Evolutionary conservation across 2,113 vertebrate species (phyloP).

Genomic region (Geococcyx californianus): DNA sequence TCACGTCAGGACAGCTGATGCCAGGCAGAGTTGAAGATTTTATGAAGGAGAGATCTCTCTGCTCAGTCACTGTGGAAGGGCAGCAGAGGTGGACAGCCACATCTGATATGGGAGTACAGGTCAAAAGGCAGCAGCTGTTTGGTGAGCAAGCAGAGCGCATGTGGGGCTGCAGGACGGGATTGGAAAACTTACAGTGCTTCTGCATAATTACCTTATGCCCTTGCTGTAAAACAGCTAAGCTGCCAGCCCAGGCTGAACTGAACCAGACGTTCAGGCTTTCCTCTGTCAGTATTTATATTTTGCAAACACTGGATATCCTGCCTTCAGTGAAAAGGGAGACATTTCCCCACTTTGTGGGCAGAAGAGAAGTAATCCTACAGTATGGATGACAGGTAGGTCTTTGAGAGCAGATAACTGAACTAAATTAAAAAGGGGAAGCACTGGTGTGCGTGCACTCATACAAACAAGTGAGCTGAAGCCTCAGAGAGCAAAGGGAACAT

Average conservation of each 20-base stretch:
- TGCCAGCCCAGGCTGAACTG: not conserved
- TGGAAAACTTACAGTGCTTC: not conserved
- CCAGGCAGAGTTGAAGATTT: not conserved
- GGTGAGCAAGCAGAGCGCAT: not conserved
- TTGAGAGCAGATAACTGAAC: not conserved
- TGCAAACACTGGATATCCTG: not conserved
- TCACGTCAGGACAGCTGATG: not conserved
- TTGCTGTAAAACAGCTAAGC: not conserved
- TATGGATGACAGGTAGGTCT: not conserved
- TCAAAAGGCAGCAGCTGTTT: not conserved
- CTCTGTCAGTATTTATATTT: not conserved
- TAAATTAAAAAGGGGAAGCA: not conserved
- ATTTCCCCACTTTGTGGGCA: not conserved
- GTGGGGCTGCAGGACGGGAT: not conserved
- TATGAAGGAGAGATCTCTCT: not conserved
- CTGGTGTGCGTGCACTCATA: not conserved
- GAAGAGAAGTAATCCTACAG: not conserved
- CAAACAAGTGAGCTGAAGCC: not conserved
- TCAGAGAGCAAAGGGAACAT: not conserved
- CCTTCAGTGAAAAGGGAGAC: not conserved
- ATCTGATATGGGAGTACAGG: not conserved
- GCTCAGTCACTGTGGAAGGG: not conserved
- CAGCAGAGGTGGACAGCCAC: not conserved
- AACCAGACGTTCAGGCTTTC: not conserved
- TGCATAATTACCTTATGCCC: not conserved